A percentile compares a stretch with the other conserved stretches of the same genome.
These are phyloP conservation scores for Nansenia antarctica DNA, from an alignment of 2,113 vertebrate species.

Conservation along the genomic window DNA sequence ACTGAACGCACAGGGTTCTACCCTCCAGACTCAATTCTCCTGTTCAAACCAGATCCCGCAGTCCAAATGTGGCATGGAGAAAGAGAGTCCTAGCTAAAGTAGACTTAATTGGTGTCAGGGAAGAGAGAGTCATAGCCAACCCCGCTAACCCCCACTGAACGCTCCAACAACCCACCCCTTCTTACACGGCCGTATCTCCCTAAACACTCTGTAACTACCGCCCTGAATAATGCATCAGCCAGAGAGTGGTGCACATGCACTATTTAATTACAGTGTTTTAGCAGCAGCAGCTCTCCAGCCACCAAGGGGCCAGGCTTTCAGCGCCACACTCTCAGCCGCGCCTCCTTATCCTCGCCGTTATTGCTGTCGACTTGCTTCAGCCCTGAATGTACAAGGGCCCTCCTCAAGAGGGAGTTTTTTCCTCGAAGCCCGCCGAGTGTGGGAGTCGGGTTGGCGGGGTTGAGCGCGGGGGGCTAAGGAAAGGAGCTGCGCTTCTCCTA, in stretches of 20 bases:
- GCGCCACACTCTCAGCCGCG: neutral
- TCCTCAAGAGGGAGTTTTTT: constrained; percentile 24
- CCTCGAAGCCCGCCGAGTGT: constrained; percentile 16
- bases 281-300: neutral
- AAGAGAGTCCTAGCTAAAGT: no score
- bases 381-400: constrained; percentile 20
- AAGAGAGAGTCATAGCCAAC: neutral
- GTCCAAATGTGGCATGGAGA: neutral
- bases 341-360: constrained; percentile 13
- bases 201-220: constrained; percentile 30
- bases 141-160: neutral
- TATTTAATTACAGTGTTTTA: constrained; percentile 61
- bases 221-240: constrained; percentile 60
- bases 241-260: constrained; percentile 49
- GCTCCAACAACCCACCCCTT: constrained; percentile 33
- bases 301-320: neutral
- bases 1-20: constrained; percentile 19
- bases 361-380: constrained; percentile 10
- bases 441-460: neutral
- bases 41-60: neutral
- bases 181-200: constrained; percentile 36
- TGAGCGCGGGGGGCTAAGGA: neutral
- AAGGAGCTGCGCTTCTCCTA: constrained; percentile 37
- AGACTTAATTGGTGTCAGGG: no score
- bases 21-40: no score